phyloP scores from a whole-genome alignment of 2,113 vertebrate genomes.

The Sylvietta virens region DNA sequence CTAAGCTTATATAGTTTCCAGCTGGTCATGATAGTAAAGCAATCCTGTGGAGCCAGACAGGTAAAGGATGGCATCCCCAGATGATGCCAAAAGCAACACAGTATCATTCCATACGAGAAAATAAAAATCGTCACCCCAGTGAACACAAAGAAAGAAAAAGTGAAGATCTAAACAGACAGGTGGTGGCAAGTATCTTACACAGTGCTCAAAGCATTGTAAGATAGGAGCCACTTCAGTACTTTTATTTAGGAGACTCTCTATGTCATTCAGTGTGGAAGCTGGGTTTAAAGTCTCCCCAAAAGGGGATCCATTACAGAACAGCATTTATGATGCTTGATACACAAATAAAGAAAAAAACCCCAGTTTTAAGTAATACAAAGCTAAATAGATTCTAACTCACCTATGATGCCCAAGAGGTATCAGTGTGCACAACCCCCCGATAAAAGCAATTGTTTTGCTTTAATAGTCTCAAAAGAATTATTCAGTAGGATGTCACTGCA shows the following conservation, averaged over 20 bases:
- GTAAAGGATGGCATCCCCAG: background rate
- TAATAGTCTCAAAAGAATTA: background rate
- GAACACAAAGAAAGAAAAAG: background rate
- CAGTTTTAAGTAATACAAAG: background rate
- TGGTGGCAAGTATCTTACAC: background rate
- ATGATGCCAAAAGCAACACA: background rate
- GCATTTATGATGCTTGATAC: background rate
- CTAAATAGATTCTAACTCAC: background rate
- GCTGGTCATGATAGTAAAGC: background rate
- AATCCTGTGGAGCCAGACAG: background rate
- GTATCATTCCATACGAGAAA: background rate
- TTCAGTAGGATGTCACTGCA: background rate
- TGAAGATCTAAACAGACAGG: background rate
- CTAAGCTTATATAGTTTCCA: background rate
- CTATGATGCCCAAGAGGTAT: background rate
- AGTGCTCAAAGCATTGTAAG: background rate
- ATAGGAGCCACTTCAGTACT: background rate
- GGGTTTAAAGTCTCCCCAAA: background rate
- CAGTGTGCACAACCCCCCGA: background rate
- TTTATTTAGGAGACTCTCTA: background rate
- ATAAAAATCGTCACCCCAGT: background rate
- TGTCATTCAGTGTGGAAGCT: background rate
- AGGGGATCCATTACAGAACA: background rate
- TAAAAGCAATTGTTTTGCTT: background rate
- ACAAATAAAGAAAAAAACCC: background rate